Evolutionary conservation across 2,113 vertebrate genomes (phyloP).

Genomic region (Orycteropus afer): DNA sequence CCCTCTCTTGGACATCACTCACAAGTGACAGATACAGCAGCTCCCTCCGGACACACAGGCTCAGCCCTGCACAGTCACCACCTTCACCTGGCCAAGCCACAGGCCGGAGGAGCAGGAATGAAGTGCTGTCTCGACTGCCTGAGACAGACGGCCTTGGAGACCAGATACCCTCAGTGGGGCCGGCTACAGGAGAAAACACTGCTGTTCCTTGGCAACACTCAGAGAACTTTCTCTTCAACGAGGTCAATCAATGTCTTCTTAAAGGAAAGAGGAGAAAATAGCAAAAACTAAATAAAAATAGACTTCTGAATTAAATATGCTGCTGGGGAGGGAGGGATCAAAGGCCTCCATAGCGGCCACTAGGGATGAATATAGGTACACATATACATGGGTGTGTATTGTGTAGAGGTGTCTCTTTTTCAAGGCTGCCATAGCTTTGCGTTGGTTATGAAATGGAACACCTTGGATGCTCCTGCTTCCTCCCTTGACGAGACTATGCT

Average conservation of each 20-base stretch:
- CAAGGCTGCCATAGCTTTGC: not conserved
- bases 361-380: too few relatives aligned
- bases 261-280: not conserved
- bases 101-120: not conserved
- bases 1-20: not conserved
- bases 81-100: not conserved
- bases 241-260: not conserved
- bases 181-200: not conserved
- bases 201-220: not conserved
- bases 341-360: not conserved
- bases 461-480: not conserved
- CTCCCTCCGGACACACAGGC: not conserved
- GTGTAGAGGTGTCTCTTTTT: accelerated
- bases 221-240: not conserved
- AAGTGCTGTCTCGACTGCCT: too few relatives aligned
- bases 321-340: not conserved
- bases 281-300: not conserved
- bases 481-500: not conserved
- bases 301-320: not conserved
- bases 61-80: too few relatives aligned
- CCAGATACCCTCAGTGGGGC: not conserved
- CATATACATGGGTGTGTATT: accelerated
- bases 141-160: not conserved
- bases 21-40: accelerated
- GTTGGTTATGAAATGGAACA: not conserved